These are phyloP conservation scores for Sebastes alutus DNA, from an alignment of 2,797 vertebrate species.

Conservation along the genomic window DNA sequence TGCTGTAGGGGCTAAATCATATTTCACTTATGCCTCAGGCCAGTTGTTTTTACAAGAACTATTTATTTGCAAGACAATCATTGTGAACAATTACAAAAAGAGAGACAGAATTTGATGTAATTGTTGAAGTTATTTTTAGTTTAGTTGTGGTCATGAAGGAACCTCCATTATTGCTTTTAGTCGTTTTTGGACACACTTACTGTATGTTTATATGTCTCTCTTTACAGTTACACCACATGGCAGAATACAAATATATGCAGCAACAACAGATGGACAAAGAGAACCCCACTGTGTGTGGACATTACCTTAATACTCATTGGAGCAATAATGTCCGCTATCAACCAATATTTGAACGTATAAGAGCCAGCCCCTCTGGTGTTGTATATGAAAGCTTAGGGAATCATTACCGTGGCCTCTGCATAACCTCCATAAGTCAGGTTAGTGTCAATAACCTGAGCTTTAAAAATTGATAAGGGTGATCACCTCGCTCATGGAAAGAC, in stretches of 20 bases:
- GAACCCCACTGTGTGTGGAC: constrained; percentile 22
- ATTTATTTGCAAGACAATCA: background rate
- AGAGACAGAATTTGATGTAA: background rate
- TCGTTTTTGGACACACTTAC: background rate
- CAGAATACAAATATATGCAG: constrained; percentile 21
- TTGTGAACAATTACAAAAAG: background rate
- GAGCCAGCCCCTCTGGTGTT: constrained; percentile 51
- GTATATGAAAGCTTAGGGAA: constrained; percentile 63
- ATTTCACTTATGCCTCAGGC: background rate
- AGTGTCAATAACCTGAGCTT: constrained; percentile 80
- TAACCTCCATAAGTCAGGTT: constrained; percentile 81
- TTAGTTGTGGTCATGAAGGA: background rate
- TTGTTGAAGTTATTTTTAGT: background rate
- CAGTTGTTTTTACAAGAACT: background rate
- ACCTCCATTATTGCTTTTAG: background rate
- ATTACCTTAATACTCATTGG: constrained; percentile 51
- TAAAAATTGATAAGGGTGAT: constrained; percentile 84
- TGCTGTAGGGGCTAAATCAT: background rate
- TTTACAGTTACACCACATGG: background rate
- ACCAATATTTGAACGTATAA: constrained; percentile 47
- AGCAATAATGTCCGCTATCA: constrained; percentile 42
- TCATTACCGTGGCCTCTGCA: constrained; percentile 78
- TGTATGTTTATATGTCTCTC: background rate
- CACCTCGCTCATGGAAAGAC: constrained; percentile 61
- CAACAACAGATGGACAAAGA: constrained; percentile 53